These are phyloP conservation scores for Zosterops borbonicus DNA, from an alignment of 2,113 vertebrate genomes.

Conservation along the genomic window DNA sequence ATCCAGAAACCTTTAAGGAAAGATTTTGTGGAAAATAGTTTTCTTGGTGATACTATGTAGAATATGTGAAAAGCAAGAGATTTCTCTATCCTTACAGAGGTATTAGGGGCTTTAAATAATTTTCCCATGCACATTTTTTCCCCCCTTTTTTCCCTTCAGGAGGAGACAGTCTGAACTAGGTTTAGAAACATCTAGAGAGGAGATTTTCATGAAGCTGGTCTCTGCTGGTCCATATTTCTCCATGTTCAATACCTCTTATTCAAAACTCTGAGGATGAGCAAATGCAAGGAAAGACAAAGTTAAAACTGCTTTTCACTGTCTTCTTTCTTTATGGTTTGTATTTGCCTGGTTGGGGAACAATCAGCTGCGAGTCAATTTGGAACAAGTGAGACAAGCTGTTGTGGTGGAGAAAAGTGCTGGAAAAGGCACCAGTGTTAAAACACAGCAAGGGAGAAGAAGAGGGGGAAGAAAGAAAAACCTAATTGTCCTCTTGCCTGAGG, in stretches of 20 bases:
- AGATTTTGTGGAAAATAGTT: background rate
- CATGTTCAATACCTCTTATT: background rate
- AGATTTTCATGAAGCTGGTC: background rate
- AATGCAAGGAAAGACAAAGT: background rate
- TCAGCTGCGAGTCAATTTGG: background rate
- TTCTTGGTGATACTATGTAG: background rate
- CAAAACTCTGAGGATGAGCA: background rate
- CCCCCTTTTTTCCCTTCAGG: accelerated
- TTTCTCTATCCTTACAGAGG: background rate
- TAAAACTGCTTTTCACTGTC: background rate
- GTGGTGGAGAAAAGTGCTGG: background rate
- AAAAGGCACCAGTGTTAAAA: background rate
- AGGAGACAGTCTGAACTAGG: background rate
- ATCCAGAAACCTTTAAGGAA: background rate
- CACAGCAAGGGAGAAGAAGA: background rate
- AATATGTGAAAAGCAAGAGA: background rate
- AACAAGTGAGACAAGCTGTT: background rate
- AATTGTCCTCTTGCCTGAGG: background rate
- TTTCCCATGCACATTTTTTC: background rate
- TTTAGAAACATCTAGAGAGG: background rate
- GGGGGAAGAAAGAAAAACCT: background rate
- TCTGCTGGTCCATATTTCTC: background rate
- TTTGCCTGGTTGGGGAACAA: background rate
- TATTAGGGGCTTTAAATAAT: background rate
- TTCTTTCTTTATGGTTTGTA: background rate